Evolutionary conservation across 2,888 invertebrate genomes (phyloP), one percentile per base, ranked within the genome.

Genomic region (Coenonympha arcania): DNA sequence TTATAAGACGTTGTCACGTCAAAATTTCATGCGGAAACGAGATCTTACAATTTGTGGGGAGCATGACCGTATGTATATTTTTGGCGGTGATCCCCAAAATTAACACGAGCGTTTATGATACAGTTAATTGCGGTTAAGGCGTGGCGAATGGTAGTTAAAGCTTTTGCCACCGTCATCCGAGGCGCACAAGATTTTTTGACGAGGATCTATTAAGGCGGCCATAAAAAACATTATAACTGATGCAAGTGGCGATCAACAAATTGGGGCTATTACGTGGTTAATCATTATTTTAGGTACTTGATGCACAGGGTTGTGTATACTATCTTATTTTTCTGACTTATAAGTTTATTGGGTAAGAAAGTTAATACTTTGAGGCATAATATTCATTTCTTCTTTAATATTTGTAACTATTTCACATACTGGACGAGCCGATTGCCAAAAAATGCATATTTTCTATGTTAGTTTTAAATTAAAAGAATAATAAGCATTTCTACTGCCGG

Each of bases 241-340:
- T n/a, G 44, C 61, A 62, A 65, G 65, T 65, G 67, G 65, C 64
- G 65, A 71, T 68, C 70, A 69, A 69, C 68, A 68, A 79, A 81
- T 79, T 81, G 76, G 71, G 73, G 77, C 73, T 75, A 72, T 64
- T 66, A 64, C 65, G 69, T 75, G 73, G 76, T 76, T 70, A 69
- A 69, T 72, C 66, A 65, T 26, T 44, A 48, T 30, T 34, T 18
- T 34, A 43, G 30, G 33, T 52, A 49, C 28, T 26, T 36, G 11
- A 19, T 22, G 61, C 11, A 28, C 13, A 56, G 57, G 55, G 57
- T 34, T 58, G 52, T 4, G 37, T 30, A 28, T 6, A 22, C 9
- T 18, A 20, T 22, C 20, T 4, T 31, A 15, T 8, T 9, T 8
- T n/a, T n/a, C 9, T 3, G n/a, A 47, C 20, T 43, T 16, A 22